Percentiles rank a stretch among this genome's conserved stretches.
Conservation (phyloP, 1,140 invertebrate genomes). For the Euwallacea similis region DNA sequence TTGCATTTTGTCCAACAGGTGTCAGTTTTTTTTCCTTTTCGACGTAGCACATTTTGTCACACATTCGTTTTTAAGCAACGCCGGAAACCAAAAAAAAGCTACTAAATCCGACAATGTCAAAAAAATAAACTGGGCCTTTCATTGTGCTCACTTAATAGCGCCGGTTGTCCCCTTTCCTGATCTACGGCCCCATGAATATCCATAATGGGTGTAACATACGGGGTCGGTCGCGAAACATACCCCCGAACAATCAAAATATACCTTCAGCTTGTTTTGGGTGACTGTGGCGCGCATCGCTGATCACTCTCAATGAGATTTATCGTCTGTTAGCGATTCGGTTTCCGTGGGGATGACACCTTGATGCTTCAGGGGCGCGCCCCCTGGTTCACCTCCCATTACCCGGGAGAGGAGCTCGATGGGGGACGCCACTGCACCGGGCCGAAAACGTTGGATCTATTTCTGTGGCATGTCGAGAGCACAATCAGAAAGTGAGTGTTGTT, state of each 20-base stretch:
- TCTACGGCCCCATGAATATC: conserved; percentile 21
- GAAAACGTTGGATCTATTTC: not conserved
- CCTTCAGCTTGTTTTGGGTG: conserved; percentile 13
- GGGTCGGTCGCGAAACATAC: conserved; percentile 23
- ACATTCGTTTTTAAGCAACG: not conserved
- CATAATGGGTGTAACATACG: conserved; percentile 27
- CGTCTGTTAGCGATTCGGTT: conserved; percentile 18
- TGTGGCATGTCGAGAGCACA: not conserved
- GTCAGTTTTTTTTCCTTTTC: too few species aligned
- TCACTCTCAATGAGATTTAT: conserved; percentile 19
- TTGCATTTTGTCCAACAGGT: too few species aligned
- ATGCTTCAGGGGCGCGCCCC: not conserved
- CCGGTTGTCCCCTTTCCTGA: not conserved
- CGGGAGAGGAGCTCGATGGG: too few species aligned
- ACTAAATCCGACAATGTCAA: not conserved
- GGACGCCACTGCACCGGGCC: not conserved
- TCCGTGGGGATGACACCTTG: not conserved
- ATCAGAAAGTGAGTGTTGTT: too few species aligned
- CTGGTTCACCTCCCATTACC: not conserved
- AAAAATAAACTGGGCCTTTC: conserved; percentile 13
- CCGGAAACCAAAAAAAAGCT: not conserved
- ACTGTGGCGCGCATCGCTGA: conserved; percentile 4
- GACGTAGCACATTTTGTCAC: too few species aligned
- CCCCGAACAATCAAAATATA: conserved; percentile 29
- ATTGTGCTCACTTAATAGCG: conserved; percentile 15